phyloP scores from a whole-genome alignment of 2,113 vertebrate species.

The Sturnira hondurensis region DNA sequence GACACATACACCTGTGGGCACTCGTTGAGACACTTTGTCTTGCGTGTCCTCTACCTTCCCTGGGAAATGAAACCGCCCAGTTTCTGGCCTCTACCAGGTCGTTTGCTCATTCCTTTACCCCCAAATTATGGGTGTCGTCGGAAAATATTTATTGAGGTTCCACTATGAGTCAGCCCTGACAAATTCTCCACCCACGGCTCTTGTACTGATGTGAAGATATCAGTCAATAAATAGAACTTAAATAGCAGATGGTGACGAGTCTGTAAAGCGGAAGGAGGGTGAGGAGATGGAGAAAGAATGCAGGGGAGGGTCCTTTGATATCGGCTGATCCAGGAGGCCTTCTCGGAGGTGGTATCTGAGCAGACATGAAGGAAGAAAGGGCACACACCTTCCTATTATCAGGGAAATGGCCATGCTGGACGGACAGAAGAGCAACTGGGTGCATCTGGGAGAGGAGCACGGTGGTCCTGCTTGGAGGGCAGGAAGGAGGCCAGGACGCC shows the following conservation, averaged over 20 bases:
- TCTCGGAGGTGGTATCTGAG: neutral
- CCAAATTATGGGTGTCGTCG: neutral
- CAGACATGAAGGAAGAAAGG: neutral
- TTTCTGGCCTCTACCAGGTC: neutral
- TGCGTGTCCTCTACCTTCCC: neutral
- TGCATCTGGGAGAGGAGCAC: rapidly evolving
- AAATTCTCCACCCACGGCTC: too few relatives aligned
- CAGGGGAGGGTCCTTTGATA: too few relatives aligned
- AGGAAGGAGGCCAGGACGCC: neutral
- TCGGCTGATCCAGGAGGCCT: neutral
- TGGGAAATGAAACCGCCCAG: neutral
- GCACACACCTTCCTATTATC: neutral
- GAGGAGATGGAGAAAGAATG: neutral
- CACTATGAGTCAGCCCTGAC: neutral
- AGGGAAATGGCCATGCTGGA: neutral
- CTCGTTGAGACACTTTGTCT: neutral
- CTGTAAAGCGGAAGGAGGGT: neutral
- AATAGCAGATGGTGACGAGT: neutral
- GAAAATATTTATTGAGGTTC: neutral
- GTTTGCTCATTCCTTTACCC: neutral
- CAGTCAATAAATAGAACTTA: neutral
- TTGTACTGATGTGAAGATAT: neutral
- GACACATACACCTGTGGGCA: neutral
- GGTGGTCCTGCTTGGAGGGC: neutral
- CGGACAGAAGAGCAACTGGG: neutral